A percentile compares a stretch with the other conserved stretches of the same genome.
These are phyloP conservation scores for Psammodynastes pulverulentus DNA, from an alignment of 2,113 vertebrate species.

Conservation along the genomic window DNA sequence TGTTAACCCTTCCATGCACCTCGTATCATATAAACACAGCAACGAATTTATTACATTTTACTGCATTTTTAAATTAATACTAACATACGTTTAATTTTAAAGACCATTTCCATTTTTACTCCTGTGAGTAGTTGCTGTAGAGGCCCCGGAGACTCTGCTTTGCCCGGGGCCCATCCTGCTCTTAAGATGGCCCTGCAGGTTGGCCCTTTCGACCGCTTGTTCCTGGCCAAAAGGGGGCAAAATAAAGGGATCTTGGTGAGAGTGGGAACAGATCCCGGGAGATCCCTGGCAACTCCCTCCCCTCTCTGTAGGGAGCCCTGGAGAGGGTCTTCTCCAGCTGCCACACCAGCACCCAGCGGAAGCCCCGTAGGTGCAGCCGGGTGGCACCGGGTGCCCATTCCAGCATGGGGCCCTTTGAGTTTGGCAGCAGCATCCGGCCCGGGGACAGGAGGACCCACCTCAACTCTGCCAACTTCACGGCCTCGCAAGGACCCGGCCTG, in stretches of 20 bases:
- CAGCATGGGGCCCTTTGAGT: conserved; percentile 63
- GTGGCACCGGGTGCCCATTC: conserved; percentile 8
- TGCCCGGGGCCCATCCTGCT: too few species aligned
- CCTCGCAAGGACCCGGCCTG: conserved; percentile 70
- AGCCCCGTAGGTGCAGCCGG: conserved; percentile 33
- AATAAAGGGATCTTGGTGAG: background rate
- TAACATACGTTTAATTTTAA: too few species aligned
- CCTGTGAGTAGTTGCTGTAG: too few species aligned
- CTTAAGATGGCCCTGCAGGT: too few species aligned
- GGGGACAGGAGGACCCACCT: conserved; percentile 43
- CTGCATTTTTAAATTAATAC: too few species aligned
- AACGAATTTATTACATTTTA: too few species aligned
- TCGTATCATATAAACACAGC: too few species aligned
- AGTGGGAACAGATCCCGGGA: background rate
- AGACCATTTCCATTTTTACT: too few species aligned
- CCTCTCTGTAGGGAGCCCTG: background rate
- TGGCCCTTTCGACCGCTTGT: background rate
- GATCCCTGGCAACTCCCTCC: accelerated
- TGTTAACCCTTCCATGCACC: too few species aligned
- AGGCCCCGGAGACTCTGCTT: too few species aligned
- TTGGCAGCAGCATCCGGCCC: conserved; percentile 40
- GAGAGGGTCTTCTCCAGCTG: conserved; percentile 19
- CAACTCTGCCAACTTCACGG: conserved; percentile 42
- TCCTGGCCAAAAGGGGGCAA: background rate
- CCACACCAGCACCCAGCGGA: conserved; percentile 62